These are phyloP conservation scores for Halcyon senegalensis DNA, from an alignment of 2,113 vertebrate genomes.

Conservation along the genomic window DNA sequence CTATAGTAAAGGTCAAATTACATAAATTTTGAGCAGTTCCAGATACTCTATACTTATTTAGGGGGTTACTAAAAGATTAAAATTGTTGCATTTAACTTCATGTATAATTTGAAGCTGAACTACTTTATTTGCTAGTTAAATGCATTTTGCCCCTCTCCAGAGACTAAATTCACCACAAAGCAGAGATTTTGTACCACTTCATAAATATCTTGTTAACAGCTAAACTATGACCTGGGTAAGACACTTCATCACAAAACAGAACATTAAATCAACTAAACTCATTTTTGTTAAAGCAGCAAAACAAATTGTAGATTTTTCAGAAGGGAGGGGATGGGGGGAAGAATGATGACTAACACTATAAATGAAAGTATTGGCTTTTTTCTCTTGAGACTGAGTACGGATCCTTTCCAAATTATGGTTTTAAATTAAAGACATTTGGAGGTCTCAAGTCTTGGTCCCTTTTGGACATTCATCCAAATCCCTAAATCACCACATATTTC, in stretches of 20 bases:
- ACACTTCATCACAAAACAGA: slow-evolving; percentile 25
- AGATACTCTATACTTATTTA: not conserved
- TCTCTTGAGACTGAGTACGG: not conserved
- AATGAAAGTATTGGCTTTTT: not conserved
- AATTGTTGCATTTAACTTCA: slow-evolving; percentile 34
- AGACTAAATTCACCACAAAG: slow-evolving; percentile 8
- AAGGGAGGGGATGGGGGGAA: not conserved
- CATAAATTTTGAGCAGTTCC: not conserved
- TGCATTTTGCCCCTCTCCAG: slow-evolving; percentile 5
- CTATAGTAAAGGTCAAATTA: not conserved
- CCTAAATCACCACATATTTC: not conserved
- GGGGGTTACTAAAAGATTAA: slow-evolving; percentile 10
- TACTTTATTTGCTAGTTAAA: slow-evolving; percentile 29
- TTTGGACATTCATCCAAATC: slow-evolving; percentile 12
- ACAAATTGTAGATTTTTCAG: slow-evolving; percentile 14
- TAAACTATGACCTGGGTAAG: slow-evolving; percentile 31
- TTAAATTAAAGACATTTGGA: slow-evolving; percentile 46
- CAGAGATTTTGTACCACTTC: slow-evolving; percentile 37
- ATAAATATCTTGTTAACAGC: slow-evolving; percentile 46
- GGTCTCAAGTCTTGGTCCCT: not conserved
- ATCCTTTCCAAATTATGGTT: slow-evolving; percentile 9
- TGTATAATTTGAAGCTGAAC: slow-evolving; percentile 10
- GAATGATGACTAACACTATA: not conserved
- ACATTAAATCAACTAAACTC: slow-evolving; percentile 23
- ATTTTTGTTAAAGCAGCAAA: slow-evolving; percentile 9